Base-by-base conservation (phyloP, 1,140 invertebrate genomes). In the Zaprionus ornatus region DNA sequence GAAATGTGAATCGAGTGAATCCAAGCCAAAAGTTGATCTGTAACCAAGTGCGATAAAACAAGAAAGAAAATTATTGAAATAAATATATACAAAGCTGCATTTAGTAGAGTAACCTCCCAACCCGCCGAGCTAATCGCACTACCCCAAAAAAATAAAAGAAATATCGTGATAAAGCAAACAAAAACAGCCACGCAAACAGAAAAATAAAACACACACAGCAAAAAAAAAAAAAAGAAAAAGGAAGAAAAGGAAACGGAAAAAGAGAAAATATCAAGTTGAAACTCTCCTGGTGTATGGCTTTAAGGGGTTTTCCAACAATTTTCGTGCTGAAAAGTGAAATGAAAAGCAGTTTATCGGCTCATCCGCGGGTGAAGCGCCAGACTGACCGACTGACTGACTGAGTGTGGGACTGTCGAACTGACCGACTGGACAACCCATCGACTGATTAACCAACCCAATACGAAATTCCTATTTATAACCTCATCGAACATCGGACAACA, bases 391-490 rank as follows among this genome's bases (percentile, higher is more conserved):
- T 21, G 45, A 50, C 45, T 50, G 45, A 50, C 45, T 48, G 45
- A 48, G 17, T 48, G 17, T 19, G 7, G 2, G 42, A 45, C n/a
- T 21, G 45, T 12, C 15, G 37, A 15, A 40, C 42, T 45, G 42
- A 19, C 17, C 17, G 17, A 19, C 42, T 45, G 42, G 6, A 19
- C 45, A 23, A 23, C 19, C 45, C 19, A 23, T 50, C 45, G 45
- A 50, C 45, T 50, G 45, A 50, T 21, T 50, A 19, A 50, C 19
- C 45, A 50, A 50, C 12, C 45, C 17, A n/a, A 90, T 74, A 61
- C 72, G 37, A 85, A 88, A 88, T 88, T 82, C 72, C 86, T 88
- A 88, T 88, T 88, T 88, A 82, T 88, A 88, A 85, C 82, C 45
- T 50, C 45, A 50, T 50, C 45, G 56, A 66, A 40, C 19, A 50